These are phyloP conservation scores for Chaetogeoica ovagalla DNA, from an alignment of 2,888 invertebrate species.

Conservation along the genomic window DNA sequence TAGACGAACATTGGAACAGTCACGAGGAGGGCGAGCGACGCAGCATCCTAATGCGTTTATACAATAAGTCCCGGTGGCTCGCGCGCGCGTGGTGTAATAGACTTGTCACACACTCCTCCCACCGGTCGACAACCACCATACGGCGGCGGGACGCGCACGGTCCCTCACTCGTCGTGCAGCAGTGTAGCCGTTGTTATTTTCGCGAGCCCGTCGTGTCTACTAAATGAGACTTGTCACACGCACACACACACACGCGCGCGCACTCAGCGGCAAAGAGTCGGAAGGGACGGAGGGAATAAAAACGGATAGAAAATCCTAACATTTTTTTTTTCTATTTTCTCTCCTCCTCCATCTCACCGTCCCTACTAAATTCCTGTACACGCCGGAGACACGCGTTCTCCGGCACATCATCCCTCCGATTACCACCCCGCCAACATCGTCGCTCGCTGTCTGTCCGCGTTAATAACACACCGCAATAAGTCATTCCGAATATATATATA, in stretches of 20 bases:
- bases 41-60: constrained; percentile 44
- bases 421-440: not conserved
- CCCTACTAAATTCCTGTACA: not conserved
- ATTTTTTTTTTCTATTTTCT: constrained; percentile 28
- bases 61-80: not conserved
- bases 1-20: constrained; percentile 41
- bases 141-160: not conserved
- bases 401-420: constrained; percentile 14
- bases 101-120: constrained; percentile 29
- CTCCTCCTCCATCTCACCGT: not conserved
- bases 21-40: constrained; percentile 15
- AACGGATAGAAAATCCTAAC: constrained; percentile 31
- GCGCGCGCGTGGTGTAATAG: constrained; percentile 40
- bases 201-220: constrained; percentile 12
- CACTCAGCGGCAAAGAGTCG: no score
- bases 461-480: constrained; percentile 39
- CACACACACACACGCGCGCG: not conserved
- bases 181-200: constrained; percentile 25
- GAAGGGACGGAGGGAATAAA: not conserved
- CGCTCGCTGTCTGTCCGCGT: constrained; percentile 26
- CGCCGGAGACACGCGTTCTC: not conserved
- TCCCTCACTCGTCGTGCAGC: no score
- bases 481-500: constrained; percentile 6
- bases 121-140: not conserved
- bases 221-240: constrained; percentile 48